A percentile compares a stretch with the other conserved stretches of the same genome.
Evolutionary conservation across 2,888 invertebrate genomes (phyloP).

Genomic region (Eristalinus aeneus): DNA sequence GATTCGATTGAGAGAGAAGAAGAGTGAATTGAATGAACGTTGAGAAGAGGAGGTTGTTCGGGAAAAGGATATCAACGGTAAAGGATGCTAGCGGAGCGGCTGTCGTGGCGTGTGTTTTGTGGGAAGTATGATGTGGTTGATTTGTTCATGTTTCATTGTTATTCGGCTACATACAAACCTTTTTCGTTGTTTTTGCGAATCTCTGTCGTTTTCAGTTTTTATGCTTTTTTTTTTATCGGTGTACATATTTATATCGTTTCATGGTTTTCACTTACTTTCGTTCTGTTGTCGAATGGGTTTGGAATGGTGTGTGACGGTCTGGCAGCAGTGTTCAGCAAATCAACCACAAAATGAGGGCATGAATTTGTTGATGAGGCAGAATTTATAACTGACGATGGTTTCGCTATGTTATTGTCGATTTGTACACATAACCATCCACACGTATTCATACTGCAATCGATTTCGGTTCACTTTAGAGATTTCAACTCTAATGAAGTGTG

Average conservation of each 20-base stretch:
- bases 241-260: constrained; percentile 37
- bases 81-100: constrained; percentile 43
- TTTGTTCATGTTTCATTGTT: constrained; percentile 40
- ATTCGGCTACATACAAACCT: constrained; percentile 1
- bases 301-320: constrained; percentile 63
- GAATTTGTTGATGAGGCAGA: constrained; percentile 70
- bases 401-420: constrained; percentile 8
- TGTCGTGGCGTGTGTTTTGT: constrained; percentile 29
- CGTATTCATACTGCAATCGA: constrained; percentile 26
- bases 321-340: constrained; percentile 57
- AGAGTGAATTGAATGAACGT: constrained; percentile 37
- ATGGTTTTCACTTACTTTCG: constrained; percentile 59
- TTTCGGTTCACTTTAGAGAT: constrained; percentile 49
- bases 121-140: constrained; percentile 42
- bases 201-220: constrained; percentile 18
- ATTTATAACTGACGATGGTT: constrained; percentile 66
- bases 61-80: constrained; percentile 55
- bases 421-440: not conserved
- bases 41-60: constrained; percentile 30
- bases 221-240: not conserved
- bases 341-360: constrained; percentile 70
- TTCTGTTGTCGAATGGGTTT: not conserved
- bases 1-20: constrained; percentile 49
- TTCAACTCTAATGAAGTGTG: constrained; percentile 56
- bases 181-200: constrained; percentile 25